Base-by-base conservation (phyloP, 2,797 vertebrate genomes). In the Geotrypetes seraphini region DNA sequence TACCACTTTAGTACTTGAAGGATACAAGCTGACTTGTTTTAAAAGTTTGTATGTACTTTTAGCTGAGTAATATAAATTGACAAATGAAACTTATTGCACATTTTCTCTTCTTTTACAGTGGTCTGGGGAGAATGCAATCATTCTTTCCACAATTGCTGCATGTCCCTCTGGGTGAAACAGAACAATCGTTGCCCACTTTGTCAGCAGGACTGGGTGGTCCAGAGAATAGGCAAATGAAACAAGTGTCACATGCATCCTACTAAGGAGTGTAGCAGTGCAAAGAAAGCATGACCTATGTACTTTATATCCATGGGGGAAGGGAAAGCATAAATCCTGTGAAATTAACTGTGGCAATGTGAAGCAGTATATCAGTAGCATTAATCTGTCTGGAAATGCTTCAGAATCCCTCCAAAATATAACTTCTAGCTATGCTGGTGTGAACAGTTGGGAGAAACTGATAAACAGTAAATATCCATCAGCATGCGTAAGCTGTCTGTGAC, bases 101-200 rank as follows among this genome's bases (percentile, higher is more conserved):
- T 13, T 47, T 41, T 53, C 43, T 50, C 32, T 48, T 66, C 23
- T 66, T 37, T 68, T 75, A 43, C 74, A 99, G 96, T 99, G 52
- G 96, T 99, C 16, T 99, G 96, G 95, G 95, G 96, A 60, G 96
- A 99, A 50, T 99, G 96, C 71, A 99, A 99, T 65, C 96, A 98
- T 74, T 99, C 95, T 53, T 99, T 99, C 69, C 96, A 99, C 56
- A 99, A 99, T 43, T 99, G 96, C 85, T 99, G 96, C 80, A 99
- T 99, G 96, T 98, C 95, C 25, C 78, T 99, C 28, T 99, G 96
- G 95, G 96, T 99, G 74, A 99, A 99, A 69, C 95, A 99, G 80
- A 99, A 99, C 83, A 99, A 99, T 31, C 90, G 96, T 45, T 99
- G 96, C 42, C 95, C 96, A 3, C 85, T 99, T 31, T 99, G 96